Conservation (phyloP, 1,140 invertebrate genomes). For the Nephila pilipes region DNA sequence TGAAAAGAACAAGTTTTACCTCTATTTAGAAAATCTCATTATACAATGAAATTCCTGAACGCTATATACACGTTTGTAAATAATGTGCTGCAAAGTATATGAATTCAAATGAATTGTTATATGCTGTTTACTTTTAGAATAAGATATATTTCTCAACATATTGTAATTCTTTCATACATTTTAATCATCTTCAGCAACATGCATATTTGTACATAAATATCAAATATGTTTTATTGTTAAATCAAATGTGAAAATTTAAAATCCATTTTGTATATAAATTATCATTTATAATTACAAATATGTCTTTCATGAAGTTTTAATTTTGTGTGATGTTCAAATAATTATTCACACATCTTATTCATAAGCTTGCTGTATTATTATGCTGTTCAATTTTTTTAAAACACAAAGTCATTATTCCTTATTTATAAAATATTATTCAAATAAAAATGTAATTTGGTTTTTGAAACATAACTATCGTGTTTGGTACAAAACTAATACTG, state of each 20-base stretch:
- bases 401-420: no score
- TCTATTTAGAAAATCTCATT: background rate
- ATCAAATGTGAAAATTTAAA: background rate
- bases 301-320: background rate
- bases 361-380: no score
- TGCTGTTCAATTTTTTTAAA: no score
- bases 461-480: no score
- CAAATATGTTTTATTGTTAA: background rate
- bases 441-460: no score
- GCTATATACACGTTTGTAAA: constrained; percentile 25
- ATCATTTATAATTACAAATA: background rate
- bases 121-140: constrained; percentile 13
- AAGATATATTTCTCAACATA: background rate
- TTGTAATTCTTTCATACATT: background rate
- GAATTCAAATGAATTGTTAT: background rate
- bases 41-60: background rate
- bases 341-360: no score
- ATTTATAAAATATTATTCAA: no score
- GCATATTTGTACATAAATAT: constrained; percentile 25
- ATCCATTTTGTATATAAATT: background rate
- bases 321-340: no score
- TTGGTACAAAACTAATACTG: no score
- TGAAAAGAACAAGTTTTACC: background rate
- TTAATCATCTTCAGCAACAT: background rate
- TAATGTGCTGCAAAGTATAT: constrained; percentile 21